A percentile compares a stretch with the other conserved stretches of the same genome.
Conservation (phyloP, 2,888 invertebrate genomes). For the Eupsilia transversa region DNA sequence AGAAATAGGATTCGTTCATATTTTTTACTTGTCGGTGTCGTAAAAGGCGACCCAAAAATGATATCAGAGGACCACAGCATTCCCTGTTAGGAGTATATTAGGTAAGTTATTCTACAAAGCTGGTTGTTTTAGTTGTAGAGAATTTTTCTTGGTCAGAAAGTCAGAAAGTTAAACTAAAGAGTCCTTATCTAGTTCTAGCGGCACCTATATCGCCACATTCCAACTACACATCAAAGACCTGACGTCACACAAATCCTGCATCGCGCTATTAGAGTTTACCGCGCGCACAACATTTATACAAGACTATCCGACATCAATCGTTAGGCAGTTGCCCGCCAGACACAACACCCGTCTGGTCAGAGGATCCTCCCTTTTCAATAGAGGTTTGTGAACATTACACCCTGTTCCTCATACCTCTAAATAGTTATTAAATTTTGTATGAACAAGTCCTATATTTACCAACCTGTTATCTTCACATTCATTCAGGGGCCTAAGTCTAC, state of each 20-base stretch:
- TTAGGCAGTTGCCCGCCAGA: no score
- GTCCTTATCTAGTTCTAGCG: not conserved
- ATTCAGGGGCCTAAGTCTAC: no score
- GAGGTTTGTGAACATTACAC: no score
- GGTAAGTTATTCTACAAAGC: constrained; percentile 5
- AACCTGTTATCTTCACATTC: not conserved
- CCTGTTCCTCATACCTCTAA: no score
- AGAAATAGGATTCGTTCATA: not conserved
- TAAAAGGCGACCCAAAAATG: constrained; percentile 32
- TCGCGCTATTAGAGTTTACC: no score
- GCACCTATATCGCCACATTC: no score
- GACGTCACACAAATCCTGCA: no score
- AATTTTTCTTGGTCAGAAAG: not conserved
- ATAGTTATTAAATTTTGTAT: constrained; percentile 6
- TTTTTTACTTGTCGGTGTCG: constrained; percentile 11
- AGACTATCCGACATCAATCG: no score
- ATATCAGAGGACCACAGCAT: constrained; percentile 32
- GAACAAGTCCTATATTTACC: not conserved
- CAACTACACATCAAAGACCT: no score
- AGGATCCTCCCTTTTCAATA: no score
- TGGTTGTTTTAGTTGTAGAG: constrained; percentile 11
- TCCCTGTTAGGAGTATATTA: not conserved
- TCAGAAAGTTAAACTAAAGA: not conserved
- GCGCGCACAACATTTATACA: no score
- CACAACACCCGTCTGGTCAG: no score